Evolutionary conservation across 1,140 invertebrate genomes (phyloP).

Genomic region (Zophobas atratus): DNA sequence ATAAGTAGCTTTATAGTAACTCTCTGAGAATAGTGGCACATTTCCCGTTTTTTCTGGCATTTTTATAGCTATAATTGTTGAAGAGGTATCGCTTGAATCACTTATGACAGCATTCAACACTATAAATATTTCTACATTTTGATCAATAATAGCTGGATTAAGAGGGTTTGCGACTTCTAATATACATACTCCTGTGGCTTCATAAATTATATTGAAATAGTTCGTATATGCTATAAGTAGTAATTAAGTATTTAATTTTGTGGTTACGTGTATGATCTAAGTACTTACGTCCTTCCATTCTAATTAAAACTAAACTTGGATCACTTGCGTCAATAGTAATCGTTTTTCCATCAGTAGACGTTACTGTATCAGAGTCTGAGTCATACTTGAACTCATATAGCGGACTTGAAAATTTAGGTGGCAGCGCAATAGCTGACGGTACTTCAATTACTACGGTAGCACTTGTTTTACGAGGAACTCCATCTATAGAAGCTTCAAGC

Average conservation of each 20-base stretch:
- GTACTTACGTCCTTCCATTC: too few species aligned
- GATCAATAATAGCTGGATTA: not conserved
- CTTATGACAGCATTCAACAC: not conserved
- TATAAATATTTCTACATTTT: slow-evolving; percentile 4
- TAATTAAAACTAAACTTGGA: too few species aligned
- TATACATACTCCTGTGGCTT: too few species aligned
- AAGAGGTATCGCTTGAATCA: not conserved
- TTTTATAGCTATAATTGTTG: slow-evolving; percentile 9
- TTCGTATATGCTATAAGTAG: too few species aligned
- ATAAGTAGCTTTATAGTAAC: slow-evolving; percentile 44
- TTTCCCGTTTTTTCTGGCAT: slow-evolving; percentile 17
- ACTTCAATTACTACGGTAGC: not conserved
- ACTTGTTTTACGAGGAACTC: not conserved
- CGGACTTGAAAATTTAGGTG: not conserved
- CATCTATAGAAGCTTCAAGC: not conserved
- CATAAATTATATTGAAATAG: too few species aligned
- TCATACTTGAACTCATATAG: too few species aligned
- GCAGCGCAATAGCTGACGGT: not conserved
- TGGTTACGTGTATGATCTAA: too few species aligned
- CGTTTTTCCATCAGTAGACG: too few species aligned
- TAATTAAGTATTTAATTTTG: too few species aligned
- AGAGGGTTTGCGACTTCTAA: not conserved
- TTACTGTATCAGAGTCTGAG: too few species aligned
- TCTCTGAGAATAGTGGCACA: slow-evolving; percentile 44
- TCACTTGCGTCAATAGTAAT: too few species aligned